These are phyloP conservation scores for Picus viridis DNA, from an alignment of 2,797 vertebrate genomes.

Conservation along the genomic window DNA sequence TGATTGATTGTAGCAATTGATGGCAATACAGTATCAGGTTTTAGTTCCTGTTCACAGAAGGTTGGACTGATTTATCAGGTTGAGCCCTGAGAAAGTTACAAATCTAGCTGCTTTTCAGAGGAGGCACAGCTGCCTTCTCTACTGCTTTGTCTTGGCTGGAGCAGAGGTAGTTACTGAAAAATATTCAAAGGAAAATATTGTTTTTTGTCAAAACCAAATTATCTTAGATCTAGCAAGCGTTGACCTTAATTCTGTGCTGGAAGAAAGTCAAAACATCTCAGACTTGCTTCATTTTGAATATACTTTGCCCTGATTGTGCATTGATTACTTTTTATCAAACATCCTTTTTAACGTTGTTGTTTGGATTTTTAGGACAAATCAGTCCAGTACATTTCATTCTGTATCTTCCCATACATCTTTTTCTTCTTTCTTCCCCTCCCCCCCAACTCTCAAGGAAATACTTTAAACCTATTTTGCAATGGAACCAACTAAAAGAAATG, in stretches of 20 bases:
- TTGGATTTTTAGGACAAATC: background rate
- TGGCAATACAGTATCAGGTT: background rate
- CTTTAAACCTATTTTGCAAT: background rate
- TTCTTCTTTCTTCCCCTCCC: background rate
- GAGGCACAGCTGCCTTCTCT: background rate
- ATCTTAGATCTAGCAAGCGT: background rate
- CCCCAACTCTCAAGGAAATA: background rate
- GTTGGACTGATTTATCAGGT: background rate
- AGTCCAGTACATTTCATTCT: background rate
- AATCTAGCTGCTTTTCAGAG: background rate
- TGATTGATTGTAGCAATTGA: background rate
- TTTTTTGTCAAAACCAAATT: background rate
- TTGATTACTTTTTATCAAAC: background rate
- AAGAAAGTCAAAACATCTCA: constrained; percentile 1
- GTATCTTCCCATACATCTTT: background rate
- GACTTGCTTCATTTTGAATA: background rate
- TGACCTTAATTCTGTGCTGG: background rate
- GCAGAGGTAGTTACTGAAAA: background rate
- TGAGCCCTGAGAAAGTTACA: background rate
- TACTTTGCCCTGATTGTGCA: background rate
- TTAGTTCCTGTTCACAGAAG: background rate
- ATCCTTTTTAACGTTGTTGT: background rate
- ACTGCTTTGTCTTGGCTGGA: background rate
- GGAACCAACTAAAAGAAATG: background rate
- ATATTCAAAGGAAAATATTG: background rate